Percentiles rank a stretch among this genome's conserved stretches.
These are phyloP conservation scores for Oscheius myriophilus DNA, from an alignment of 2,888 invertebrate genomes.

Conservation along the genomic window DNA sequence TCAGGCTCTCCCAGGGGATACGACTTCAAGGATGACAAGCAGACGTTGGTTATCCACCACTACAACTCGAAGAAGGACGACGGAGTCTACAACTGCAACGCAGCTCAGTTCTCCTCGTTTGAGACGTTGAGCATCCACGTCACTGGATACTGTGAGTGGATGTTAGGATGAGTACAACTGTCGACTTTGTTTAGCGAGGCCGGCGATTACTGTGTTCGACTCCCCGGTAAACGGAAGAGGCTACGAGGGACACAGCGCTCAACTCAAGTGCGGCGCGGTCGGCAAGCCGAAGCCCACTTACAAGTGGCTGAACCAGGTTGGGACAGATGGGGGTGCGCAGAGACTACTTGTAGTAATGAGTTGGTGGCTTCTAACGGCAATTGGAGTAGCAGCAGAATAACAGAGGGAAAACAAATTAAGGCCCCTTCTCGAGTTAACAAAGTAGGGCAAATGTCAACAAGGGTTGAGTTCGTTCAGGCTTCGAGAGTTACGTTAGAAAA, in stretches of 20 bases:
- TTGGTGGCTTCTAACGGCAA: constrained; percentile 8
- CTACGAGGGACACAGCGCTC: constrained; percentile 54
- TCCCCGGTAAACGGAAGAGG: constrained; percentile 49
- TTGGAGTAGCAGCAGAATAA: constrained; percentile 18
- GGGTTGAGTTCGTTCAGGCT: too few relatives aligned
- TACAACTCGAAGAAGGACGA: constrained; percentile 58
- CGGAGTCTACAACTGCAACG: constrained; percentile 60
- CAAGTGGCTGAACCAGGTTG: constrained; percentile 60
- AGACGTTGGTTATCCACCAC: constrained; percentile 55
- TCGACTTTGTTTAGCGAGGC: constrained; percentile 44
- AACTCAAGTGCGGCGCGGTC: constrained; percentile 59
- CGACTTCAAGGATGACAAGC: constrained; percentile 57
- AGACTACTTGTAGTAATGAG: too few relatives aligned
- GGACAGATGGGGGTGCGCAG: neutral
- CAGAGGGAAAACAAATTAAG: constrained; percentile 1
- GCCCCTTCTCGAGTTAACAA: neutral
- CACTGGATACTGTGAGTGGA: constrained; percentile 54
- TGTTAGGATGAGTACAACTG: neutral
- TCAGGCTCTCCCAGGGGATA: constrained; percentile 56
- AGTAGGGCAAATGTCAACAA: too few relatives aligned
- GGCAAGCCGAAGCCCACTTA: constrained; percentile 62
- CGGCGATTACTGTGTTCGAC: constrained; percentile 61
- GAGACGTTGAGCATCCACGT: constrained; percentile 56
- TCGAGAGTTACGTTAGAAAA: too few relatives aligned
- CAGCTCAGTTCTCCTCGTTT: constrained; percentile 57